A percentile compares a stretch with the other conserved stretches of the same genome.
Evolutionary conservation across 1,140 invertebrate species (phyloP).

Genomic region (Holcopasites calliopsidis): DNA sequence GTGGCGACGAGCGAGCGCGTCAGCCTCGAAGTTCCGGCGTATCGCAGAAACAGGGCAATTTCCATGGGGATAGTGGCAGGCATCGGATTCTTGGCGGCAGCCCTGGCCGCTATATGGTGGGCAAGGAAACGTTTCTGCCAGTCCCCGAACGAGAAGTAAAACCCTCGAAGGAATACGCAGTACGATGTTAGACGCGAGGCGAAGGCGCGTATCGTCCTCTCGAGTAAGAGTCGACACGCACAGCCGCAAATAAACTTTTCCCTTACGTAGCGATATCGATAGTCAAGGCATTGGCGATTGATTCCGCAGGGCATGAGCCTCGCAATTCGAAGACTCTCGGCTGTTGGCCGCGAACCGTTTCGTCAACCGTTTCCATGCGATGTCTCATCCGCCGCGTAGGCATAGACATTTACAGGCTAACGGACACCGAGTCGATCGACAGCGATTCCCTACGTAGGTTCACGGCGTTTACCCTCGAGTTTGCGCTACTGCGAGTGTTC

Average conservation of each 20-base stretch:
- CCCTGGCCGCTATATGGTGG: conserved; percentile 82
- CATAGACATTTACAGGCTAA: too few species aligned
- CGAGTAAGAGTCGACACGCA: not conserved
- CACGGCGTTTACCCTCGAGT: conserved; percentile 40
- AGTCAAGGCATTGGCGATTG: not conserved
- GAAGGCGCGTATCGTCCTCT: conserved; percentile 5
- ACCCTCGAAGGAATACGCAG: not conserved
- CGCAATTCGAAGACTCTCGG: too few species aligned
- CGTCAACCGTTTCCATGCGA: conserved; percentile 10
- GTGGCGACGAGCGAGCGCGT: conserved; percentile 81
- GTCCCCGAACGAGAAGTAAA: conserved; percentile 66
- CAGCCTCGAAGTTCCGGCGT: conserved; percentile 82
- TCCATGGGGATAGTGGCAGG: conserved; percentile 82
- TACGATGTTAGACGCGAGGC: not conserved
- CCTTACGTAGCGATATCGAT: conserved; percentile 15
- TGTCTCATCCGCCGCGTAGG: conserved; percentile 7
- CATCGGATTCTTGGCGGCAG: conserved; percentile 82
- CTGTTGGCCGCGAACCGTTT: too few species aligned
- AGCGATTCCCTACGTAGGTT: too few species aligned
- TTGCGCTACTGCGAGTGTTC: conserved; percentile 52
- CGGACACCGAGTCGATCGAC: too few species aligned
- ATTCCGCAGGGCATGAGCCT: too few species aligned
- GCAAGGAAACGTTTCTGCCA: conserved; percentile 79
- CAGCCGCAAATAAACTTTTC: not conserved
- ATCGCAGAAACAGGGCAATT: conserved; percentile 82